phyloP scores from a whole-genome alignment of 2,888 invertebrate species.

The Lampropteryx suffumata region DNA sequence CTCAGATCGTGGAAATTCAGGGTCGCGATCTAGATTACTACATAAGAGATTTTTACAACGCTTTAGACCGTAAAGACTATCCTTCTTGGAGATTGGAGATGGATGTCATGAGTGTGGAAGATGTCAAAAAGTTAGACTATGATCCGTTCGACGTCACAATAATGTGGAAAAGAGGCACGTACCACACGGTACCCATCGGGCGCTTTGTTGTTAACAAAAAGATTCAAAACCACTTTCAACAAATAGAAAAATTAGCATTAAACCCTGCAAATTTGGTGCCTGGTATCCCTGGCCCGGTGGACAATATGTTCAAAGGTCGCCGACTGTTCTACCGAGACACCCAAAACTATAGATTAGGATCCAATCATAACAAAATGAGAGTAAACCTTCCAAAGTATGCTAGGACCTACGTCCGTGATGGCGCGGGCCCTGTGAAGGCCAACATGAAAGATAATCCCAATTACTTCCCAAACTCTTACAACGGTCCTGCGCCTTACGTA shows the following conservation, averaged over 20 bases:
- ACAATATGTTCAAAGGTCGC: slow-evolving; percentile 53
- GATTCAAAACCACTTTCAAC: slow-evolving; percentile 82
- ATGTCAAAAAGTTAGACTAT: slow-evolving; percentile 87
- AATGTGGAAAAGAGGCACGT: slow-evolving; percentile 91
- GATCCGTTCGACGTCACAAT: slow-evolving; percentile 95
- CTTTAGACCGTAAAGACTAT: slow-evolving; percentile 86
- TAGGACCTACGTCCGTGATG: slow-evolving; percentile 55
- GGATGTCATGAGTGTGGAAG: slow-evolving; percentile 55
- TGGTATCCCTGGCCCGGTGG: slow-evolving; percentile 63
- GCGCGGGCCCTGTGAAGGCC: slow-evolving; percentile 81
- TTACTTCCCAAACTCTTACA: slow-evolving; percentile 96
- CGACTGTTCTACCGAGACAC: slow-evolving; percentile 54
- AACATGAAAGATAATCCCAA: slow-evolving; percentile 95
- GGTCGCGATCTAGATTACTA: slow-evolving; percentile 91
- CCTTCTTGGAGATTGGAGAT: slow-evolving; percentile 24
- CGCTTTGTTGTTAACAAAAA: slow-evolving; percentile 90
- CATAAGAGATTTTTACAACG: slow-evolving; percentile 91
- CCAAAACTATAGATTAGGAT: slow-evolving; percentile 59
- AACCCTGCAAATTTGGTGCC: slow-evolving; percentile 64
- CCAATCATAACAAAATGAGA: slow-evolving; percentile 55
- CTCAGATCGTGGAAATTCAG: slow-evolving; percentile 84
- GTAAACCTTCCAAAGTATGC: slow-evolving; percentile 56
- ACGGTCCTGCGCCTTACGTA: slow-evolving; percentile 88
- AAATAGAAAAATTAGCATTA: slow-evolving; percentile 52
- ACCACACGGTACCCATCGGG: slow-evolving; percentile 90